Conservation (phyloP, 2,797 vertebrate genomes). For the Manis pentadactyla region DNA sequence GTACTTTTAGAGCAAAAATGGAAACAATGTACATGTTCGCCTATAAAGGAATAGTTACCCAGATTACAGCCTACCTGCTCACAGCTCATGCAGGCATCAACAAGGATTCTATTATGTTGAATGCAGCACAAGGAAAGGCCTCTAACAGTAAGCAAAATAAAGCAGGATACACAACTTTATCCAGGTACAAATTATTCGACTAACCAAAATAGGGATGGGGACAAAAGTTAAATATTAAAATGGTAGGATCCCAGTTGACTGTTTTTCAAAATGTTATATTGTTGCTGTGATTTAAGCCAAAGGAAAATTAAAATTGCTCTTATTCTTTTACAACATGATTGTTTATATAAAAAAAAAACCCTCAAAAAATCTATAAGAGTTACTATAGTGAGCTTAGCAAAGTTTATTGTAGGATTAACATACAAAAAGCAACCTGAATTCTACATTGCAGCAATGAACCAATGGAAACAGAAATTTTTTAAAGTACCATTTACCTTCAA, state of each 20-base stretch:
- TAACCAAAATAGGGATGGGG: background rate
- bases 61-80: background rate
- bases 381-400: background rate
- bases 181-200: background rate
- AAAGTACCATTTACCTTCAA: background rate
- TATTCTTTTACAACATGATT: background rate
- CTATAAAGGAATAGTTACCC: background rate
- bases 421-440: background rate
- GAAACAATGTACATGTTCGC: background rate
- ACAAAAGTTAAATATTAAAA: constrained; percentile 43
- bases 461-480: background rate
- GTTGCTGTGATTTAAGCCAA: constrained; percentile 20
- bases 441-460: background rate
- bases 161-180: background rate
- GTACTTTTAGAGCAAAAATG: background rate
- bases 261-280: background rate
- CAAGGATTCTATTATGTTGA: background rate
- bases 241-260: background rate
- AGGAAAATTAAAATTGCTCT: background rate
- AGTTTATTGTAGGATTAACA: background rate
- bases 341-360: background rate
- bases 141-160: constrained; percentile 4
- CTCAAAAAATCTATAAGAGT: background rate
- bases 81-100: background rate
- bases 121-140: background rate